Evolutionary conservation across 2,797 vertebrate species (phyloP), one percentile per base, ranked within the genome.

Genomic region (Chromis chromis): DNA sequence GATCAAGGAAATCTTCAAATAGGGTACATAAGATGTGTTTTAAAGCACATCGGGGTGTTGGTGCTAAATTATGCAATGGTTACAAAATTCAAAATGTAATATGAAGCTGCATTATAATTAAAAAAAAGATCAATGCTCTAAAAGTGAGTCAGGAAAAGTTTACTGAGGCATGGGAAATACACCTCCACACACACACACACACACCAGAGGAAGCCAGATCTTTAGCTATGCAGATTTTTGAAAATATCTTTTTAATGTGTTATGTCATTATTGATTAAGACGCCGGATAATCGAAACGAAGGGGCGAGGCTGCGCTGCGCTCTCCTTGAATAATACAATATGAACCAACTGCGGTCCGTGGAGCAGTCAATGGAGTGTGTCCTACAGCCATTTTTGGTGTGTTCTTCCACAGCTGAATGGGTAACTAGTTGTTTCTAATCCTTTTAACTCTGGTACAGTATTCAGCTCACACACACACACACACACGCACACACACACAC

Each of bases 361-460:
- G 25, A 60, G 46, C 58, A 76, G 71, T 77, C 62, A 79, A 59
- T 86, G 70, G 66, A 81, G 76, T 66, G 48, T 65, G 42, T 60
- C 77, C 48, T 70, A 60, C 65, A 85, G 80, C 81, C 79, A 82
- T 80, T 84, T 88, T 76, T 82, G 54, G 53, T 66, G 76, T 73
- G 65, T 86, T 85, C 80, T 28, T 82, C 83, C 78, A 85, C 7
- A 48, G 78, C 76, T 85, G 79, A 91, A 85, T 80, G 87, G 87
- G 92, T 86, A 85, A 89, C 77, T 66, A 80, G 61, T 65, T 67
- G 67, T 73, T 74, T 75, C 67, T 86, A 87, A 93, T 91, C 89
- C 83, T 59, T 84, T 90, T 90, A 90, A 88, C 84, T 86, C 85
- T 59, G 44, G 22, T 52, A 58, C 49, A 54, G 70, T 27, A 24